Evolutionary conservation across 2,888 invertebrate genomes (phyloP).

Genomic region (Tigriopus californicus): DNA sequence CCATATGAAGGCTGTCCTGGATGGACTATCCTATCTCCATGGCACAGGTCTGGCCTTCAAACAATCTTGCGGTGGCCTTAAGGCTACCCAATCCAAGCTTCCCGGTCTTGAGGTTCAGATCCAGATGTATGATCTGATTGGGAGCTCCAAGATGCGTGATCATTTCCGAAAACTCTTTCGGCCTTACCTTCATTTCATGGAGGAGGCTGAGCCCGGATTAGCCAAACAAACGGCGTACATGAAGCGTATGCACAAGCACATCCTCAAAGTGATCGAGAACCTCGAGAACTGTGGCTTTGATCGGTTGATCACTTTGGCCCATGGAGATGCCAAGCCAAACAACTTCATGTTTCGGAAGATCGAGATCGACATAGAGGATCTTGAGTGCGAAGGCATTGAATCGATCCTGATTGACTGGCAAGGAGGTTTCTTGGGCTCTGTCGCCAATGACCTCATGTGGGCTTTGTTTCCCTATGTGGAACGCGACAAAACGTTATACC

Average conservation of each 20-base stretch:
- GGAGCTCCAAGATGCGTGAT: not conserved
- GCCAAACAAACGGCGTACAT: not conserved
- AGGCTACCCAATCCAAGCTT: not conserved
- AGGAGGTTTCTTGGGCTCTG: constrained; percentile 10
- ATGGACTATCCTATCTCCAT: not conserved
- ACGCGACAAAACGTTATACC: not conserved
- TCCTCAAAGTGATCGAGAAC: not conserved
- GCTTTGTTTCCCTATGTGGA: constrained; percentile 10
- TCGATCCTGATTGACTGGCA: constrained; percentile 15
- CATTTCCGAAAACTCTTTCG: not conserved
- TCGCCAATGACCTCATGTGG: constrained; percentile 16
- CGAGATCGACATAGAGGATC: constrained; percentile 10
- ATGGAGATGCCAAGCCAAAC: constrained; percentile 16
- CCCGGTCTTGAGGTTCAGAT: constrained; percentile 6
- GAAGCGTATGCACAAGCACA: not conserved
- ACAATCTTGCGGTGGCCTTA: not conserved
- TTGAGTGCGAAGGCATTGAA: constrained; percentile 14
- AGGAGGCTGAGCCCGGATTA: not conserved
- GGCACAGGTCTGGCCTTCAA: constrained; percentile 7
- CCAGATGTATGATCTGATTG: constrained; percentile 2
- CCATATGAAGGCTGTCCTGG: not conserved
- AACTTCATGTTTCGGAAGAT: constrained; percentile 13
- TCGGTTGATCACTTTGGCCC: not conserved
- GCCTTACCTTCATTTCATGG: constrained; percentile 1
- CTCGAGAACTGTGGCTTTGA: constrained; percentile 7